Base-by-base conservation (phyloP, 2,113 vertebrate species). In the Mandrillus leucophaeus region DNA sequence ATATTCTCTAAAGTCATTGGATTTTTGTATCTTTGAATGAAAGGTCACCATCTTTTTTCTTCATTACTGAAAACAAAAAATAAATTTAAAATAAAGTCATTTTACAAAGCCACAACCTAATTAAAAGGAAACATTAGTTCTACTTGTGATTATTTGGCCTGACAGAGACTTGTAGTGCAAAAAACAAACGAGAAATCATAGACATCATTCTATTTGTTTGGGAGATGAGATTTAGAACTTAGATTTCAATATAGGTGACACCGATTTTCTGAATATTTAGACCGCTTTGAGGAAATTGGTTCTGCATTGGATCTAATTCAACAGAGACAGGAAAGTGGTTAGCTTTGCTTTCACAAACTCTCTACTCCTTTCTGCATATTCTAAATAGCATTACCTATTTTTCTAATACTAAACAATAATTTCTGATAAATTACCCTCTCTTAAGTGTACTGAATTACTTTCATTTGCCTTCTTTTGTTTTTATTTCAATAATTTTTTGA, bases 11-110 rank as follows among this genome's bases (percentile, higher is more conserved):
- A 78, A 22, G 85, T 90, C 50, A 68, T 66, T 90, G 27, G 9
- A 64, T 12, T 90, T 83, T 72, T 50, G 30, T 75, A 55, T 16
- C 16, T 75, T 93, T 90, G 27, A 87, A 11, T 90, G 32, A 87
- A 87, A 81, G 48, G 22, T 52, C 64, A 78, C 61, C 43, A 55
- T 20, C 78, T 84, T 90, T 93, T 78, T 66, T 11, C 4, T 87
- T 68, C 30, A 52, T 75, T 78, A 88, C 45, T 32, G 30, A 78
- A 61, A 72, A 91, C 91, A 79, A 90, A n/a, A 13, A 88, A 61
- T 92, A 78, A 18, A 50, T 78, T 89, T 86, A 55, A 92, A 76
- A 35, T 72, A 23, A 93, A 96, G 45, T 91, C 4, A 83, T 90
- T 95, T 96, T 84, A 88, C 8, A 87, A 76, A 94, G 10, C 11